phyloP scores from a whole-genome alignment of 2,113 vertebrate genomes.

The Esox niger region DNA sequence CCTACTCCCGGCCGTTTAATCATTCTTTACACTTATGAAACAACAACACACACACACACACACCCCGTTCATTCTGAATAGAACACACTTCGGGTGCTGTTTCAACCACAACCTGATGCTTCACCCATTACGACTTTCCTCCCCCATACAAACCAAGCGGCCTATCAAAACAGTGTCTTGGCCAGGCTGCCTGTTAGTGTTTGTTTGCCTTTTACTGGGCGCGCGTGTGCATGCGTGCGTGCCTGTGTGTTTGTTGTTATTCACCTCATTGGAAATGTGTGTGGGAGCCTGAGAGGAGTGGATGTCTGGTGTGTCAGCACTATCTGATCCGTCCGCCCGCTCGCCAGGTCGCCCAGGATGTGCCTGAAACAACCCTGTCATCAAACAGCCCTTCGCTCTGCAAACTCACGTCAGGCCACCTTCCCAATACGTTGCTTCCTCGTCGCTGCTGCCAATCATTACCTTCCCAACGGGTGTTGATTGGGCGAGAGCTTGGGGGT shows the following conservation, averaged over 20 bases:
- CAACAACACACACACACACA: slow-evolving; percentile 23
- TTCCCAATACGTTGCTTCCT: too few relatives aligned
- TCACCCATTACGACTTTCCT: slow-evolving; percentile 5
- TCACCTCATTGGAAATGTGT: neutral
- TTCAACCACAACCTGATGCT: neutral
- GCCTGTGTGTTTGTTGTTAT: too few relatives aligned
- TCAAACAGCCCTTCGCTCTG: slow-evolving; percentile 40
- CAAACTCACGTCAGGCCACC: slow-evolving; percentile 33
- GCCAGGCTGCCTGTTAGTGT: neutral
- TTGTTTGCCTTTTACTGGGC: too few relatives aligned
- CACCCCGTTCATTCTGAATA: too few relatives aligned
- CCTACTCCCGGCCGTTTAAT: too few relatives aligned
- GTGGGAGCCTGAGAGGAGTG: neutral
- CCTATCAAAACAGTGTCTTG: neutral
- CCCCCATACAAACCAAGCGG: neutral
- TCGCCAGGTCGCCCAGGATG: slow-evolving; percentile 59
- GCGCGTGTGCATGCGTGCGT: slow-evolving; percentile 8
- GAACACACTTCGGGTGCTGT: too few relatives aligned
- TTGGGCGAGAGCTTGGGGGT: slow-evolving; percentile 46
- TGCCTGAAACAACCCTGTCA: slow-evolving; percentile 51
- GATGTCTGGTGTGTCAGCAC: slow-evolving; percentile 33
- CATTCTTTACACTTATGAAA: too few relatives aligned
- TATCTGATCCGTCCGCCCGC: slow-evolving; percentile 43
- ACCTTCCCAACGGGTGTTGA: neutral
- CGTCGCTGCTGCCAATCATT: too few relatives aligned